Evolutionary conservation across 1,140 invertebrate species (phyloP).

Genomic region (Phymorhynchus buccinoides): DNA sequence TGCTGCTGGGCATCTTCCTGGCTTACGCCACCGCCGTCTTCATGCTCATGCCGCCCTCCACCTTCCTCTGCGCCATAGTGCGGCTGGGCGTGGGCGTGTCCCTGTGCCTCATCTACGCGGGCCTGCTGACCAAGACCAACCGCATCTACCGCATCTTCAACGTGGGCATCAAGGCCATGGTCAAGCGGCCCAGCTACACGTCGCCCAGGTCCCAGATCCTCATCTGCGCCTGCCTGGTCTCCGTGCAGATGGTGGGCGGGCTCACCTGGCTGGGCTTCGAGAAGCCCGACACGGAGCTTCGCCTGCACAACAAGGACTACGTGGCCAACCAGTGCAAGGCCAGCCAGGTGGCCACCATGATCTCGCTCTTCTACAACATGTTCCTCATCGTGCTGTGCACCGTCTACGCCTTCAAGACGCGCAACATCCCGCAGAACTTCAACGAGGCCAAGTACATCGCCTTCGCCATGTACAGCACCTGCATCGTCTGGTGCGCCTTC

Average conservation of each 20-base stretch:
- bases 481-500: conserved; percentile 84
- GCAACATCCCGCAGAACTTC: conserved; percentile 96
- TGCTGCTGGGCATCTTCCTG: conserved; percentile 71
- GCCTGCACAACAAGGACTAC: conserved; percentile 63
- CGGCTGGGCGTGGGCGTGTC: conserved; percentile 81
- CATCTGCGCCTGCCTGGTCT: conserved; percentile 87
- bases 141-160: conserved; percentile 83
- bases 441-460: conserved; percentile 96
- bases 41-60: conserved; percentile 75
- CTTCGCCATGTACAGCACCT: conserved; percentile 95
- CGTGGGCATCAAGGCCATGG: conserved; percentile 83
- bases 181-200: conserved; percentile 92
- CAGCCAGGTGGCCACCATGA: conserved; percentile 81
- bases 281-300: conserved; percentile 72
- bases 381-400: conserved; percentile 83
- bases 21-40: conserved; percentile 70
- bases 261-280: conserved; percentile 78
- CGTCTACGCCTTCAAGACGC: conserved; percentile 84
- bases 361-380: conserved; percentile 85
- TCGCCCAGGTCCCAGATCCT: conserved; percentile 93
- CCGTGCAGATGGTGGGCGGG: conserved; percentile 69
- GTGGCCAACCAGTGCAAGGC: conserved; percentile 81
- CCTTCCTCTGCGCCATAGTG: conserved; percentile 78
- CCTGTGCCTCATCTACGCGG: conserved; percentile 82
- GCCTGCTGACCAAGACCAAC: conserved; percentile 86